These are phyloP conservation scores for Heteromormyrus szaboi DNA, from an alignment of 2,797 vertebrate species.

Conservation along the genomic window DNA sequence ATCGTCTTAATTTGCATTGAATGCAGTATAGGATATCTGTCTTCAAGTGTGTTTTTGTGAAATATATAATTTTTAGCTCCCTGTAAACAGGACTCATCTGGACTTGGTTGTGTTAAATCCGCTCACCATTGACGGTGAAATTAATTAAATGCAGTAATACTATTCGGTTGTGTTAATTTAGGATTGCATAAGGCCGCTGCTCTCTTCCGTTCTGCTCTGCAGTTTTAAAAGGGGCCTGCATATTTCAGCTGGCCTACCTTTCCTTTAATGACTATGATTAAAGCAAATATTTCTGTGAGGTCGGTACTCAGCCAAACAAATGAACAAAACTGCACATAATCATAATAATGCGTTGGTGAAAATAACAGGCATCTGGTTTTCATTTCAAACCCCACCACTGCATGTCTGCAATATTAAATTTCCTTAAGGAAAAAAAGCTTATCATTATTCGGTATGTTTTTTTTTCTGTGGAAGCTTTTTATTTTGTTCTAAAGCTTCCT, in stretches of 20 bases:
- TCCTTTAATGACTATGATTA: constrained; percentile 6
- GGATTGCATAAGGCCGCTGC: not conserved
- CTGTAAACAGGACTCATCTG: not conserved
- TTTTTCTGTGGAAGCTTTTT: not conserved
- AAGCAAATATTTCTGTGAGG: constrained; percentile 3
- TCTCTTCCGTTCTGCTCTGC: not conserved
- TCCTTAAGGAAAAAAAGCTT: not conserved
- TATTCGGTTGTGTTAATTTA: not conserved
- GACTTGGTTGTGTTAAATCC: not conserved
- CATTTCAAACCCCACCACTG: not conserved
- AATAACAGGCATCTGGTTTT: not conserved
- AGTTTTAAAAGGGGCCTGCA: not conserved
- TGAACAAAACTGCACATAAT: not conserved
- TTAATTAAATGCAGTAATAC: not conserved
- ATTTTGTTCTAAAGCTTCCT: not conserved
- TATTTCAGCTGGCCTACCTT: not conserved
- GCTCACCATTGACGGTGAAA: not conserved
- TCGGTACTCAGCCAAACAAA: not conserved
- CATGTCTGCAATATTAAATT: not conserved
- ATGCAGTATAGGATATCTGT: not conserved
- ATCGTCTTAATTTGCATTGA: not conserved
- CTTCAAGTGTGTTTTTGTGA: not conserved
- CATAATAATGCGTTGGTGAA: not conserved
- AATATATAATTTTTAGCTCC: not conserved
- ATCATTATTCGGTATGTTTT: not conserved